Conservation (phyloP, 2,797 vertebrate species). For the Microcaecilia unicolor region DNA sequence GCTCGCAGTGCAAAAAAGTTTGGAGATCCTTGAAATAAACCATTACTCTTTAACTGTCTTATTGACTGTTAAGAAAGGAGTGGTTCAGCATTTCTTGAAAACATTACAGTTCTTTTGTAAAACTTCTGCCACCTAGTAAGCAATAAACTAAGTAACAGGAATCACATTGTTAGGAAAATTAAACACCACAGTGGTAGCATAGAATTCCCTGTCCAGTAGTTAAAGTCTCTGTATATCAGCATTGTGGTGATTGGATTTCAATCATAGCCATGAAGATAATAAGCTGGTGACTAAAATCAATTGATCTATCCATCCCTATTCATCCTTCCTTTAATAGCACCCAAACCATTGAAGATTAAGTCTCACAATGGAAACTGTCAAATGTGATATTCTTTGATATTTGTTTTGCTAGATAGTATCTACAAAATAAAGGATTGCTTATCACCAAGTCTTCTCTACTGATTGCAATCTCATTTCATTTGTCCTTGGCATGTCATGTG, state of each 20-base stretch:
- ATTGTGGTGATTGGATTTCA: constrained; percentile 20
- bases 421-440: constrained; percentile 41
- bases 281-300: constrained; percentile 17
- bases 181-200: background rate
- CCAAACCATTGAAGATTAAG: constrained; percentile 35
- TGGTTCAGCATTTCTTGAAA: no score
- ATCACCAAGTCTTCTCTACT: constrained; percentile 35
- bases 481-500: constrained; percentile 46
- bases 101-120: no score
- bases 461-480: constrained; percentile 53
- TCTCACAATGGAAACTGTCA: constrained; percentile 19
- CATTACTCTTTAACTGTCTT: no score
- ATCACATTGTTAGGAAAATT: background rate
- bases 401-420: constrained; percentile 43
- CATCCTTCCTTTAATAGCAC: constrained; percentile 23
- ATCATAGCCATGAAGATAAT: constrained; percentile 20
- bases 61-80: no score
- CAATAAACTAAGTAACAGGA: no score
- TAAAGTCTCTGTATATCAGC: background rate
- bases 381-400: constrained; percentile 23
- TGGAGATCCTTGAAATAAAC: no score
- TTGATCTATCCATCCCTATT: constrained; percentile 23
- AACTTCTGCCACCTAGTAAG: no score
- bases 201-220: background rate
- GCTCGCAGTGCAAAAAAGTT: no score